Conservation (phyloP, 2,888 invertebrate genomes). For the Megamerina dolium region DNA sequence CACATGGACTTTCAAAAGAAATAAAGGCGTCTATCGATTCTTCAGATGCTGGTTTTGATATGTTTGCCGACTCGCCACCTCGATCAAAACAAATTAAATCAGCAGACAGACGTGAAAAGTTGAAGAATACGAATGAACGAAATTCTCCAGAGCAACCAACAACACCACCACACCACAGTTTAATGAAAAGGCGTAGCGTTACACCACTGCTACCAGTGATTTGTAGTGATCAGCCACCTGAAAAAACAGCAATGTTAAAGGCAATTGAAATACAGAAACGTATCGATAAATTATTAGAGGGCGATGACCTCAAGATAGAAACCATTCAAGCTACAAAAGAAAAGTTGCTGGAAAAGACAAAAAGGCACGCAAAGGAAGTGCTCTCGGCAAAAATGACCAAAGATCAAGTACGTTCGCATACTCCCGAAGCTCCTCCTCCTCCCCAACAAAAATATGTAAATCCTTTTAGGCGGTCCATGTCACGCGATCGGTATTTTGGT, state of each 20-base stretch:
- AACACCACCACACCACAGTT: neutral
- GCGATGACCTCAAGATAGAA: slow-evolving; percentile 34
- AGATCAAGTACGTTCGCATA: neutral
- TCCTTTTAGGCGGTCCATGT: slow-evolving; percentile 24
- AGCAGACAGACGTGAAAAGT: slow-evolving; percentile 4
- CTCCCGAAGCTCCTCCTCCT: neutral
- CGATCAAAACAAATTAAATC: neutral
- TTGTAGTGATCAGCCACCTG: neutral
- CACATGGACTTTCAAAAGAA: slow-evolving; percentile 1
- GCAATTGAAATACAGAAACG: slow-evolving; percentile 37
- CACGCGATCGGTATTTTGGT: slow-evolving; percentile 14
- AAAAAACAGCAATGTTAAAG: slow-evolving; percentile 17
- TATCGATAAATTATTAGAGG: slow-evolving; percentile 38
- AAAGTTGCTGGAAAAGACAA: slow-evolving; percentile 19
- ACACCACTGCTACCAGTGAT: slow-evolving; percentile 29
- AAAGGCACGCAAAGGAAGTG: slow-evolving; percentile 17
- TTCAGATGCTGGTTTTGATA: too few species aligned
- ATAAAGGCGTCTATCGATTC: too few species aligned
- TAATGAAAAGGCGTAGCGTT: neutral
- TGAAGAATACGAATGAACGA: neutral
- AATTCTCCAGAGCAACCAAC: neutral
- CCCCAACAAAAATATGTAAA: slow-evolving; percentile 17
- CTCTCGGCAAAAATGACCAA: neutral
- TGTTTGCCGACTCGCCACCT: slow-evolving; percentile 39
- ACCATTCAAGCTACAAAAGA: slow-evolving; percentile 31